Evolutionary conservation across 2,888 invertebrate species (phyloP), one percentile per base, ranked within the genome.

Genomic region (Disparrhopalites patrizii): DNA sequence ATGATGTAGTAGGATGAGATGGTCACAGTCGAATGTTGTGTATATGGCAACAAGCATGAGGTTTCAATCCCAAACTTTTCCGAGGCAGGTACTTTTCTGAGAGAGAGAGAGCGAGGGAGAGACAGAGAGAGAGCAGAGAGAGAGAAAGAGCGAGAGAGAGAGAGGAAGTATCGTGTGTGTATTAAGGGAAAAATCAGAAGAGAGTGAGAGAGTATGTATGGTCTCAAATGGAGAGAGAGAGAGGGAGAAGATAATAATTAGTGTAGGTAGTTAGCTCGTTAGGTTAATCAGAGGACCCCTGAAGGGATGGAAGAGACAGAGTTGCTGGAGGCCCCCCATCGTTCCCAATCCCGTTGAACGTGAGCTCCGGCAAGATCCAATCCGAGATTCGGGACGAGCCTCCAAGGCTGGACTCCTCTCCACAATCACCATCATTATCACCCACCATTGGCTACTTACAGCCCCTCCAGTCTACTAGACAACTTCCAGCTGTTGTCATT

Each of bases 241-340:
- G 13, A 30, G 27, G 25, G 56, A 64, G 69, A 66, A 72, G 72
- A 73, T 73, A 70, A 73, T 75, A 73, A 75, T 72, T 75, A 73
- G 75, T 69, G 71, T 69, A 70, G 73, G 72, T 73, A 71, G 73
- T 73, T 72, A 73, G 71, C 73, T 75, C 72, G 75, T 75, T 75
- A 75, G 70, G 70, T 67, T 73, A 75, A 75, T 75, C 73, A 75
- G 65, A 67, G 72, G 67, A 71, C 73, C 75, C 75, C 75, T 73
- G 71, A 73, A 73, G 72, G 73, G 74, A 18, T 36, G 47, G 30
- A 5, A n/a, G 15, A 67, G 61, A 67, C 18, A 33, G 63, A 56
- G 23, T 30, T 36, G 43, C 51, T 63, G 61, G 57, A 57, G 60
- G 51, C 38, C 66, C 69, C 69, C 64, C 60, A 40, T 62, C 38